Percentiles rank a stretch among this genome's conserved stretches.
Conservation (phyloP, 2,888 invertebrate genomes). For the Cosmorhoe ocellata region DNA sequence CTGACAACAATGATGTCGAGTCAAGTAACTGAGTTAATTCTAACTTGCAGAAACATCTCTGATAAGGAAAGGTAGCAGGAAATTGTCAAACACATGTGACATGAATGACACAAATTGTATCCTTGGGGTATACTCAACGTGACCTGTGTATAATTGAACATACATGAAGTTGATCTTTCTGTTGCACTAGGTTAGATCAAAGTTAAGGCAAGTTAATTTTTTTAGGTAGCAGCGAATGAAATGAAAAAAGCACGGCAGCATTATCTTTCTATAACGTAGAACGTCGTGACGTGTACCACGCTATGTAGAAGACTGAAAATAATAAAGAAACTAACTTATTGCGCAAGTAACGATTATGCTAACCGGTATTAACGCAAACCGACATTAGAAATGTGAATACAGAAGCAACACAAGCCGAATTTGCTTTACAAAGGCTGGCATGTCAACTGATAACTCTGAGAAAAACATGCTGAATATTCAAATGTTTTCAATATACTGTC, state of each 20-base stretch:
- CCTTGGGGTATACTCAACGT: constrained; percentile 2
- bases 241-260: neutral
- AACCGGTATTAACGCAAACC: constrained; percentile 45
- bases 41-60: constrained; percentile 64
- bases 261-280: constrained; percentile 31
- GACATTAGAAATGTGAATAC: constrained; percentile 36
- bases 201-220: no score
- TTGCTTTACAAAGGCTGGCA: constrained; percentile 48
- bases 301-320: constrained; percentile 49
- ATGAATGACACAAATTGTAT: constrained; percentile 32
- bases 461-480: constrained; percentile 18
- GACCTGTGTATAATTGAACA: no score
- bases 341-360: constrained; percentile 44
- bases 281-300: constrained; percentile 55
- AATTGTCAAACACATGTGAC: constrained; percentile 50
- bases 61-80: constrained; percentile 68
- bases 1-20: constrained; percentile 70
- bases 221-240: no score
- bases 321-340: constrained; percentile 51
- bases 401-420: constrained; percentile 43
- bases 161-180: no score
- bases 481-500: constrained; percentile 11
- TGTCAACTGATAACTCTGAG: constrained; percentile 44
- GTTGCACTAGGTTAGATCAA: no score
- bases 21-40: constrained; percentile 70